phyloP scores from a whole-genome alignment of 23 tunicate genomes.

The Ascidia mentula region DNA sequence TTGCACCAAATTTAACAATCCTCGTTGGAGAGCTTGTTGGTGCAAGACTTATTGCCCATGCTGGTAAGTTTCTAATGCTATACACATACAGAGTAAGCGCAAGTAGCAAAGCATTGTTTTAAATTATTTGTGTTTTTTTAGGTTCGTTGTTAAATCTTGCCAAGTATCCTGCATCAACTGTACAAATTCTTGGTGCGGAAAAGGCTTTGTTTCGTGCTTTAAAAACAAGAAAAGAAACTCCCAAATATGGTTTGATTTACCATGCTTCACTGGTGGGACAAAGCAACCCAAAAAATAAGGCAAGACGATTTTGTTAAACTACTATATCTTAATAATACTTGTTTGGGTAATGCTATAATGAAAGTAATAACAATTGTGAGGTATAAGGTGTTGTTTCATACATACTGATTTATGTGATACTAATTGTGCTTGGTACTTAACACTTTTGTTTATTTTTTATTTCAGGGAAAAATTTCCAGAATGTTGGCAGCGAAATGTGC shows the following conservation, averaged over 20 bases:
- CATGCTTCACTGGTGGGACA: slow-evolving; percentile 94
- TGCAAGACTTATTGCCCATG: slow-evolving; percentile 95
- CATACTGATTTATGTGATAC: not conserved
- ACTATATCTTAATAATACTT: not conserved
- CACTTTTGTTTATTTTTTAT: not conserved
- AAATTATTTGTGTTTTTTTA: no score
- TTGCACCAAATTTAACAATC: slow-evolving; percentile 91
- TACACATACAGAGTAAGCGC: no score
- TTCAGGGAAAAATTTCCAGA: slow-evolving; percentile 91
- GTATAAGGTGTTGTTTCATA: no score
- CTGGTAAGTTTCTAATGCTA: slow-evolving; percentile 36
- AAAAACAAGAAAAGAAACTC: slow-evolving; percentile 95
- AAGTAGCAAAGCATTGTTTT: no score
- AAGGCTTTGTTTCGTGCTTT: slow-evolving; percentile 97
- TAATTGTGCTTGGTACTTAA: not conserved
- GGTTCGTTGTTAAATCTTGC: slow-evolving; percentile 93
- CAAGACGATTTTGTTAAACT: no score
- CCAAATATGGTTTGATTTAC: slow-evolving; percentile 97
- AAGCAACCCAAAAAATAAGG: slow-evolving; percentile 87
- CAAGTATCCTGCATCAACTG: slow-evolving; percentile 99
- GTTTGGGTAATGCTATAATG: not conserved
- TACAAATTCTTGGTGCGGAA: slow-evolving; percentile 99
- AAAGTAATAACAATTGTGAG: not conserved
- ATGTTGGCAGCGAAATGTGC: slow-evolving; percentile 99
- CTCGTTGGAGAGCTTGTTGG: slow-evolving; percentile 97